Evolutionary conservation across 2,113 vertebrate species (phyloP).

Genomic region (Rhinoptilus africanus): DNA sequence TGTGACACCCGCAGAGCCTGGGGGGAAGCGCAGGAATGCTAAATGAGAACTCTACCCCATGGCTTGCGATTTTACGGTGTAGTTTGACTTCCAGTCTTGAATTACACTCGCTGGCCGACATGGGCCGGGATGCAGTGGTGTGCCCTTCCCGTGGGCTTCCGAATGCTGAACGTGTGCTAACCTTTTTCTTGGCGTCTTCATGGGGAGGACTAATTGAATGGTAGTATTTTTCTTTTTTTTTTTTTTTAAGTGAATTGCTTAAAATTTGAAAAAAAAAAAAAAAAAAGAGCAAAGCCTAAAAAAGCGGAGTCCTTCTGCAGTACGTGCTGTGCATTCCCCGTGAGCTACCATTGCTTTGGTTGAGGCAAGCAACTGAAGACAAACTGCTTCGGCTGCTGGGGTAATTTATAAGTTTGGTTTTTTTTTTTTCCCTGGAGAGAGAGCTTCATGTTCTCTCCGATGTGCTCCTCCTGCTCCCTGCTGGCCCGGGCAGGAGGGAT

Average conservation of each 20-base stretch:
- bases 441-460: fast-evolving
- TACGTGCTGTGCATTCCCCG: not conserved
- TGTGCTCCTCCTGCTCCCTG: not conserved
- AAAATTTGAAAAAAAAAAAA: too few relatives aligned
- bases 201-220: too few relatives aligned
- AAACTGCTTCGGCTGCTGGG: not conserved
- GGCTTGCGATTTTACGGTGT: fast-evolving
- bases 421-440: not conserved
- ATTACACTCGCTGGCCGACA: not conserved
- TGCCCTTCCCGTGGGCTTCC: fast-evolving
- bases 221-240: not conserved
- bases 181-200: not conserved
- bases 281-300: too few relatives aligned
- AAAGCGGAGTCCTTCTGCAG: not conserved
- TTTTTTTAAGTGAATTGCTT: not conserved
- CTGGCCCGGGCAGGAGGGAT: not conserved
- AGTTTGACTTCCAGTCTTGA: not conserved
- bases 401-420: not conserved
- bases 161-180: fast-evolving
- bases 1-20: not conserved
- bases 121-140: fast-evolving
- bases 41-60: not conserved
- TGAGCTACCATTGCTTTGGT: not conserved
- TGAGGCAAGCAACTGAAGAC: not conserved
- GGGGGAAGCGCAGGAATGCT: not conserved